phyloP scores from a whole-genome alignment of 2,113 vertebrate species.

The Oncorhynchus nerka region DNA sequence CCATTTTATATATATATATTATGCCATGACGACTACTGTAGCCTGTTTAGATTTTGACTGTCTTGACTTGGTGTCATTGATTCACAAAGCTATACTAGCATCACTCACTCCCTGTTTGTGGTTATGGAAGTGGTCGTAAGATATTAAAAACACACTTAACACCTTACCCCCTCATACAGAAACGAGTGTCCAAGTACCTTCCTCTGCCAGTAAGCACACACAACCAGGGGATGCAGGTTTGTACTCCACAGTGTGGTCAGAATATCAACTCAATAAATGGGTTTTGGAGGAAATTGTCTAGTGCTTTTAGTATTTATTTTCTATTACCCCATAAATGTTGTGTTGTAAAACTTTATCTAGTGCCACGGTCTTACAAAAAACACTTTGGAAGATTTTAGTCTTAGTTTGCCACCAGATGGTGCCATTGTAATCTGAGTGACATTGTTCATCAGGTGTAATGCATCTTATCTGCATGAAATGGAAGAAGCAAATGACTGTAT shows the following conservation, averaged over 20 bases:
- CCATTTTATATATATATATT: neutral
- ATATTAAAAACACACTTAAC: neutral
- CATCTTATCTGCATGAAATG: too few species aligned
- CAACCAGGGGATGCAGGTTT: neutral
- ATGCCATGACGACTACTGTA: neutral
- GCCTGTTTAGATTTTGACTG: neutral
- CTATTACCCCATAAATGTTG: too few species aligned
- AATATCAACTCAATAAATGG: conserved; percentile 39
- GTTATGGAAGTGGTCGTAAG: neutral
- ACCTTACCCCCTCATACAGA: neutral
- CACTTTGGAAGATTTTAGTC: too few species aligned
- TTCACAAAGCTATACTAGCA: neutral
- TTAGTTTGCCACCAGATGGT: conserved; percentile 43
- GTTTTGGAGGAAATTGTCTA: conserved; percentile 25
- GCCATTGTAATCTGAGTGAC: conserved; percentile 3
- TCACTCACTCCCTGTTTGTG: neutral
- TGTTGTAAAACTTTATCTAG: too few species aligned
- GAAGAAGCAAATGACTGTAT: too few species aligned
- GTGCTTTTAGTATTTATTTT: neutral
- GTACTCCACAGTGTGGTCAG: neutral
- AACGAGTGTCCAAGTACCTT: neutral
- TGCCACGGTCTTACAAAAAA: too few species aligned
- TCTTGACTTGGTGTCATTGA: neutral
- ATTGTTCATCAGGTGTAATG: neutral
- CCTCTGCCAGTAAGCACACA: neutral